Evolutionary conservation across 1,140 invertebrate species (phyloP).

Genomic region (Drosophila auraria): DNA sequence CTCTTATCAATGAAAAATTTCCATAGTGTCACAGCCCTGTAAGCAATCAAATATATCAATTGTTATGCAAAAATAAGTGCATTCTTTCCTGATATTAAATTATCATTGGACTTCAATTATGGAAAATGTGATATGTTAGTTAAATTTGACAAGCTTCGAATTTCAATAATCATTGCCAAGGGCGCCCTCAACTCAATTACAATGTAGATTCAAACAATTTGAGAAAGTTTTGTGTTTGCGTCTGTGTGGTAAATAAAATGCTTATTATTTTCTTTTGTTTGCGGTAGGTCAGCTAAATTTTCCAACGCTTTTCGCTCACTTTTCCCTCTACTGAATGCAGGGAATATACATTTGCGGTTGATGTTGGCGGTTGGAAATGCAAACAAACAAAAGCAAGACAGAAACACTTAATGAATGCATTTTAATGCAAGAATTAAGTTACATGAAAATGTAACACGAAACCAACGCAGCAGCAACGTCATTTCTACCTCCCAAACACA

Average conservation of each 20-base stretch:
- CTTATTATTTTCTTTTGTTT: constrained; percentile 44
- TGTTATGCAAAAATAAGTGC: too few species aligned
- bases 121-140: too few species aligned
- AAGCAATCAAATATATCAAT: too few species aligned
- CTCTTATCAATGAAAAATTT: too few species aligned
- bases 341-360: constrained; percentile 30
- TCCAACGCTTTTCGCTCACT: constrained; percentile 33
- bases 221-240: constrained; percentile 59
- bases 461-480: constrained; percentile 43
- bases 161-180: constrained; percentile 9
- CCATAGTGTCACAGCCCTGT: too few species aligned
- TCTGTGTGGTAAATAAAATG: constrained; percentile 15
- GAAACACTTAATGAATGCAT: constrained; percentile 76
- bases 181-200: constrained; percentile 14
- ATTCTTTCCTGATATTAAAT: too few species aligned
- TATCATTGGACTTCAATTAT: too few species aligned
- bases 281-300: constrained; percentile 66
- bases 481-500: constrained; percentile 59
- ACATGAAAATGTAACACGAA: constrained; percentile 74
- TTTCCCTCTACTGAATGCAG: background rate
- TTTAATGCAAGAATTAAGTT: constrained; percentile 82
- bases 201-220: constrained; percentile 38
- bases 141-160: background rate
- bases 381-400: constrained; percentile 32
- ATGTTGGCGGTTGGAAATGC: constrained; percentile 37